Conservation (phyloP, 2,113 vertebrate species). For the Danio rerio region DNA sequence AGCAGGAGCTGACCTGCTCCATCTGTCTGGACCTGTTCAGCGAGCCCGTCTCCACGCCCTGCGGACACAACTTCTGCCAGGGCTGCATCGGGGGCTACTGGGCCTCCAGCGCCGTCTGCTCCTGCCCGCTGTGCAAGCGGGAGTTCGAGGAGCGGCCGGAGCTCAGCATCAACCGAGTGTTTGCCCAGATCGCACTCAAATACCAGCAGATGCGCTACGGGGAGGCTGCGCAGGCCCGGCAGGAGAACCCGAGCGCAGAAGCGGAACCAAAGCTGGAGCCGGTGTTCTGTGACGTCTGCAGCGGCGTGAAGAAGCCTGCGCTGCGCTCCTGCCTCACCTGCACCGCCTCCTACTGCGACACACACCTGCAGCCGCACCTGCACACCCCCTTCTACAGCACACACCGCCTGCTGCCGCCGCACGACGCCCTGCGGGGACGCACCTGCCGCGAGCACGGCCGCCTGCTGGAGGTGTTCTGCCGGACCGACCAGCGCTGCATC, state of each 20-base stretch:
- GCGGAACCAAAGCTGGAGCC: neutral
- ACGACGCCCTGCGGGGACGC: constrained; percentile 71
- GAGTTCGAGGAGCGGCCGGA: constrained; percentile 69
- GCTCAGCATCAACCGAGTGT: constrained; percentile 77
- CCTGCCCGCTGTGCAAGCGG: constrained; percentile 75
- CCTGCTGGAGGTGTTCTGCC: constrained; percentile 78
- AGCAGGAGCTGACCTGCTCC: constrained; percentile 79
- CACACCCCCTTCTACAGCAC: constrained; percentile 66
- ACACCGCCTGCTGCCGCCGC: constrained; percentile 74
- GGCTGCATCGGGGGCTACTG: constrained; percentile 63
- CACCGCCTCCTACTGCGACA: constrained; percentile 75
- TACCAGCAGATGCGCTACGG: constrained; percentile 68
- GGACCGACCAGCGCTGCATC: constrained; percentile 72
- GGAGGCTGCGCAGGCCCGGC: constrained; percentile 28
- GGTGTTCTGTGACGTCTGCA: constrained; percentile 76
- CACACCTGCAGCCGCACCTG: constrained; percentile 71
- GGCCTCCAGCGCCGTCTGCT: constrained; percentile 65
- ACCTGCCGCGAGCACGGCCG: constrained; percentile 71
- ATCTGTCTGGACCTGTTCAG: constrained; percentile 79
- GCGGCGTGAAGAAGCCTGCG: constrained; percentile 69
- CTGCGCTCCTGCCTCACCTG: constrained; percentile 78
- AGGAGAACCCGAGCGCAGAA: neutral
- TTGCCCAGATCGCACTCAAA: constrained; percentile 74
- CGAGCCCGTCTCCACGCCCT: constrained; percentile 75
- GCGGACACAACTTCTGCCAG: constrained; percentile 83